Base-by-base conservation (phyloP, 2,113 vertebrate genomes). In the Athene cunicularia region DNA sequence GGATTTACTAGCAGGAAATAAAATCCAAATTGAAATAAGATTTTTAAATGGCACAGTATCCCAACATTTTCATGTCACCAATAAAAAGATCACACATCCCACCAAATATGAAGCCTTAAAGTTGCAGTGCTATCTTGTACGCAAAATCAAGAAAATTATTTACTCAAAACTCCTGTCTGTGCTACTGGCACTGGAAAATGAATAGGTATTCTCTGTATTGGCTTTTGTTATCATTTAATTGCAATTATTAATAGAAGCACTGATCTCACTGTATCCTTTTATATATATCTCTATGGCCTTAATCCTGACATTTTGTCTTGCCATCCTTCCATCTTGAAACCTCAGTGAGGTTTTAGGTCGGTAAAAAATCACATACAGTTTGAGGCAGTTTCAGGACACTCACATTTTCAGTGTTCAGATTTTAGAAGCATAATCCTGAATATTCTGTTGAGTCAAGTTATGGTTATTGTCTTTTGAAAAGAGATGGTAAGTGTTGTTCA, bases 11-110 rank as follows among this genome's bases (percentile, higher is more conserved):
- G 15, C 26, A 84, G 72, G 83, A 91, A 84, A 84, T 93, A 90
- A 93, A 97, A 86, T 63, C 37, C 56, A 74, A 86, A 96, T 86
- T 74, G 64, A 92, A 94, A 93, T 74, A 93, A 90, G 72, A 77
- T 88, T 91, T 87, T 96, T 59, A 93, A 93, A 67, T 71, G 75
- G 32, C 68, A 83, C 23, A 63, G 88, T 86, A 52, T 93, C 79
- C 32, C 52, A 67, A 30, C 15, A 11, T 90, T 95, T 79, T 88
- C 37, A 50, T 86, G 72, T 71, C 41, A 74, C 20, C n/a, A 63
- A n/a, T 90, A 80, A 80, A 95, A 74, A 5, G 1, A 4, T 8
- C 37, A 33, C 17, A 30, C 26, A 67, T 52, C 23, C 22, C 3
- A 1, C 63, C 83, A 90, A 71, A 72, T 52, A 33, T 9, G 24